Base-by-base conservation (phyloP, 1,140 invertebrate genomes). In the Cydia strobilella region DNA sequence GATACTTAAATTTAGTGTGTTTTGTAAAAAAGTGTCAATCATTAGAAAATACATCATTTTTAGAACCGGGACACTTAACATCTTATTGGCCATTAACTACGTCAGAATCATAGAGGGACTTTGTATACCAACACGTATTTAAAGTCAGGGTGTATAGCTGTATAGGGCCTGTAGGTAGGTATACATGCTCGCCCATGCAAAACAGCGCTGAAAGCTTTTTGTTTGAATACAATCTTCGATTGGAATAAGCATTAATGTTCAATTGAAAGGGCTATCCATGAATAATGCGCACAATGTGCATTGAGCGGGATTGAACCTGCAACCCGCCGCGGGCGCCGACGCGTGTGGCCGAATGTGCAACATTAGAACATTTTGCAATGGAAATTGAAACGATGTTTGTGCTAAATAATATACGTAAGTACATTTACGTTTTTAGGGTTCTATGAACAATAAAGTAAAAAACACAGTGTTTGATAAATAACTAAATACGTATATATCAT, bases 251-350 rank as follows among this genome's bases (percentile, higher is more conserved):
- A 48, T 62, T 66, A 74, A 72, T 66, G 76, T 74, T 75, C 77
- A 81, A 84, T 84, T 86, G 80, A 82, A 84, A 84, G 78, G 78
- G 74, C 80, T 77, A 81, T 84, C 78, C 73, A 80, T 81, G 79
- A 78, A 79, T 79, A 80, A 79, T 78, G 76, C 72, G 66, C 62
- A 85, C 85, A 88, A 86, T 86, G 80, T 74, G 76, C 78, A 84
- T 84, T 84, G 75, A 82, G 74, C 42, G 15, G 35, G 62, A 54
- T 66, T 48, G 74, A 73, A 25, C 62, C 65, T 69, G 73, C 76
- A 75, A 45, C 75, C 74, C 78, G 84, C 86, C 84, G 79, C 82
- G 73, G 82, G 86, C 77, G 69, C 72, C 59, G 45, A 13, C 75
- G 81, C 79, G 85, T 86, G 85, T 84, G 85, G 85, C 81, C 85